Conservation (phyloP, 64 coral and sea anemone genomes). For the Porites australiensis region DNA sequence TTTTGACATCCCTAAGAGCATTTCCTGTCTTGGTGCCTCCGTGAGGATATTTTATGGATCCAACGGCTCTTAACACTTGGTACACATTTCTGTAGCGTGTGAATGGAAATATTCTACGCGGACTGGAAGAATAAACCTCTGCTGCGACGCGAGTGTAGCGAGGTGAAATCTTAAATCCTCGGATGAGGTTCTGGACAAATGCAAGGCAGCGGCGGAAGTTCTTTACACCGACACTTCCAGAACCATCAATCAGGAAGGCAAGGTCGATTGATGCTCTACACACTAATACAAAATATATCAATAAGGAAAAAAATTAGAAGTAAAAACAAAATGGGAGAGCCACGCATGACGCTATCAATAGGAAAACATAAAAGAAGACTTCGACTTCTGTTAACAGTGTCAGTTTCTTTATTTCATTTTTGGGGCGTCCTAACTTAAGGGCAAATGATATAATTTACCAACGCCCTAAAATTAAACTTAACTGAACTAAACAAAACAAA, state of each 20-base stretch:
- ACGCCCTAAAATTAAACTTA: too few relatives aligned
- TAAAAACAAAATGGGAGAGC: neutral
- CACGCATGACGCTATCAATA: too few relatives aligned
- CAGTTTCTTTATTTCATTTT: too few relatives aligned
- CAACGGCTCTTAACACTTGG: slow-evolving; percentile 61
- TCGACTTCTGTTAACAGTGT: too few relatives aligned
- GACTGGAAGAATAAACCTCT: slow-evolving; percentile 58
- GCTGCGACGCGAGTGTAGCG: slow-evolving; percentile 66
- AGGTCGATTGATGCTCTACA: slow-evolving; percentile 78
- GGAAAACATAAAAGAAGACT: too few relatives aligned
- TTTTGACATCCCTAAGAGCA: slow-evolving; percentile 56
- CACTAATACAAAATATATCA: slow-evolving; percentile 6
- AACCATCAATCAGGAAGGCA: slow-evolving; percentile 83
- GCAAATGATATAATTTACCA: too few relatives aligned
- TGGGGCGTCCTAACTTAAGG: too few relatives aligned
- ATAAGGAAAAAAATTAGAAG: neutral
- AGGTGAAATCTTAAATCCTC: slow-evolving; percentile 64
- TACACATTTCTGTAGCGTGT: slow-evolving; percentile 21
- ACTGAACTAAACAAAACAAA: too few relatives aligned
- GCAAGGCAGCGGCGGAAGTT: slow-evolving; percentile 72
- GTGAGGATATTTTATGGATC: slow-evolving; percentile 50
- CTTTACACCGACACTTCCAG: slow-evolving; percentile 60
- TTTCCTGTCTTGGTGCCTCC: slow-evolving; percentile 58
- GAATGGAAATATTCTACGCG: slow-evolving; percentile 50
- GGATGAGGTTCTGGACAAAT: slow-evolving; percentile 71